Evolutionary conservation across 2,113 vertebrate genomes (phyloP).

Genomic region (Redunca redunca): DNA sequence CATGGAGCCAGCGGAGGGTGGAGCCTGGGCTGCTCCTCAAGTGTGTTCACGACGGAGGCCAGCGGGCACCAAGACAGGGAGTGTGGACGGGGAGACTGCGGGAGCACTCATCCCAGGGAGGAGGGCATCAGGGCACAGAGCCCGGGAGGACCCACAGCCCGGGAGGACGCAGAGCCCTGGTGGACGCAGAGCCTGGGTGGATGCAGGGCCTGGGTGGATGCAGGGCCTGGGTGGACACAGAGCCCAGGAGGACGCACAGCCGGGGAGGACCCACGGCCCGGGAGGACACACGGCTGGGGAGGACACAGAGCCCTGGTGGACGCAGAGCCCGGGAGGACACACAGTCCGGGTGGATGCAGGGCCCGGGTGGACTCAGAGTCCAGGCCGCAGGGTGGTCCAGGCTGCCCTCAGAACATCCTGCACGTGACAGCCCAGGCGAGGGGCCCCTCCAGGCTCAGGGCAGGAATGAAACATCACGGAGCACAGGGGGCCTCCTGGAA

Average conservation of each 20-base stretch:
- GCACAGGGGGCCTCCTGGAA: not conserved
- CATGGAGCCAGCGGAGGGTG: accelerated
- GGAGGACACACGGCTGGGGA: accelerated
- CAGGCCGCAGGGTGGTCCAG: not conserved
- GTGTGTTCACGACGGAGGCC: not conserved
- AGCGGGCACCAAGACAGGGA: not conserved
- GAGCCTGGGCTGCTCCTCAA: not conserved
- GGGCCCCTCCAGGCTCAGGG: not conserved
- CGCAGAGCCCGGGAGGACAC: accelerated
- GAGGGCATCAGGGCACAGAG: not conserved
- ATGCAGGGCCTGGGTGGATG: accelerated
- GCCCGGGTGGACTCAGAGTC: not conserved
- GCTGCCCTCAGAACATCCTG: not conserved
- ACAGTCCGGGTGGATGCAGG: accelerated
- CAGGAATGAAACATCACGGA: not conserved
- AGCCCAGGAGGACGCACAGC: accelerated
- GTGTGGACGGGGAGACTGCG: accelerated
- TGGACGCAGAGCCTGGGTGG: accelerated
- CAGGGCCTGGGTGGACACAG: accelerated
- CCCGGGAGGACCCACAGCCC: accelerated
- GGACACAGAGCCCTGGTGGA: accelerated
- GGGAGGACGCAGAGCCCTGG: accelerated
- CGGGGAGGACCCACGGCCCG: accelerated
- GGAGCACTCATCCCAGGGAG: not conserved
- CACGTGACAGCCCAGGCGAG: accelerated